Evolutionary conservation across 2,888 invertebrate species (phyloP).

Genomic region (Mimumesa dahlbomi): DNA sequence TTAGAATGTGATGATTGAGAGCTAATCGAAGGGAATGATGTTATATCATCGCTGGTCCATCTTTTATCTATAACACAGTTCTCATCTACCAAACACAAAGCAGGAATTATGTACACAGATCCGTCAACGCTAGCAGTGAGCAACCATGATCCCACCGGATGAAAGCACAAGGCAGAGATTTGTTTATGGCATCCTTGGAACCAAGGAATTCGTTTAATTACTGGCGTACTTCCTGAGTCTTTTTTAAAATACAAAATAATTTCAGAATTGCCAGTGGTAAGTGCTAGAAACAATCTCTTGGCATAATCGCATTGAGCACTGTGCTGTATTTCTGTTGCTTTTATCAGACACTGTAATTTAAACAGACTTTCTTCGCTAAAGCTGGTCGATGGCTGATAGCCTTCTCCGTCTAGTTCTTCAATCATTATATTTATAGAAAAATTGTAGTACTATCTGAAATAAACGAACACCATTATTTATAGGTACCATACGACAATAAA

Average conservation of each 20-base stretch:
- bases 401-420: conserved; percentile 37
- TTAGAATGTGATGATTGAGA: conserved; percentile 74
- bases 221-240: conserved; percentile 63
- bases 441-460: conserved; percentile 40
- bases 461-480: not conserved
- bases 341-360: conserved; percentile 75
- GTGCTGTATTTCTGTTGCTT: conserved; percentile 70
- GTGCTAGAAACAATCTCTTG: conserved; percentile 72
- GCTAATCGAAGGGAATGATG: conserved; percentile 79
- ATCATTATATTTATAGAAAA: conserved; percentile 35
- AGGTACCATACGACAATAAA: not conserved
- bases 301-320: conserved; percentile 73
- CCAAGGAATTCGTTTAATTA: conserved; percentile 76
- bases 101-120: conserved; percentile 84
- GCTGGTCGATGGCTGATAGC: conserved; percentile 42
- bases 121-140: conserved; percentile 82
- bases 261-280: conserved; percentile 72
- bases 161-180: conserved; percentile 86
- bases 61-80: conserved; percentile 81
- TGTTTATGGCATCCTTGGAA: conserved; percentile 73
- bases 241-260: conserved; percentile 75
- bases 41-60: conserved; percentile 83
- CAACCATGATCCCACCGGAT: conserved; percentile 90
- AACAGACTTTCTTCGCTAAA: conserved; percentile 67
- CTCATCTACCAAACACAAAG: conserved; percentile 83